Evolutionary conservation across 2,797 vertebrate genomes (phyloP), one percentile per base, ranked within the genome.

Genomic region (Telmatherina bonti): DNA sequence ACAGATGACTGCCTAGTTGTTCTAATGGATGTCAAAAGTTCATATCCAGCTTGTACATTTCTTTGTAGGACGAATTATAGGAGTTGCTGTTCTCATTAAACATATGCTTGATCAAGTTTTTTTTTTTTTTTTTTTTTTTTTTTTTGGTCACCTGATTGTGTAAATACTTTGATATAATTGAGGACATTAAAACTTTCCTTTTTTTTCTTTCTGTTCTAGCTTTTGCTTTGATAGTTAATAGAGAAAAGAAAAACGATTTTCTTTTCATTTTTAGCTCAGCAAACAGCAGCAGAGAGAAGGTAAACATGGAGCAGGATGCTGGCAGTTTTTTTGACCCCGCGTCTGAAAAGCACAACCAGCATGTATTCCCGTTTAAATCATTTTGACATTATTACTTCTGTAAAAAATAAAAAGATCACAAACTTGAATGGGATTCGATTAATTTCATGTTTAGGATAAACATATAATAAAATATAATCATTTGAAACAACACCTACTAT

Each of bases 271-370:
- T 52, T 31, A 22, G 58, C 56, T 64, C 29, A 3, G 61, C 53
- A 69, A 63, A 51, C 35, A 62, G 55, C 53, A 60, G 30, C 59
- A 77, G 70, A 70, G 18, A 57, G 75, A 61, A 73, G 63, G 60
- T 76, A 74, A 86, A 81, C 67, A 85, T 24, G 20, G 29, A 71
- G 70, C 58, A 73, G 68, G 82, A 67, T 73, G 70, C 70, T 43
- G 76, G 70, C 70, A 71, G 7, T 43, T 83, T 74, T 77, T 72
- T 82, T 71, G 59, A 78, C 78, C 60, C 33, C 3, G 26, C 56
- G 60, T 63, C 67, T 72, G 33, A 68, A 58, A 62, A 54, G 67
- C 51, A 54, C 45, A 79, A 67, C 72, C 67, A 70, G 45, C 56
- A 66, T 58, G 56, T 62, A 61, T 66, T 78, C 68, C 31, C 58